phyloP scores from a whole-genome alignment of 2,888 invertebrate genomes.

The Orthonychiurus folsomi region DNA sequence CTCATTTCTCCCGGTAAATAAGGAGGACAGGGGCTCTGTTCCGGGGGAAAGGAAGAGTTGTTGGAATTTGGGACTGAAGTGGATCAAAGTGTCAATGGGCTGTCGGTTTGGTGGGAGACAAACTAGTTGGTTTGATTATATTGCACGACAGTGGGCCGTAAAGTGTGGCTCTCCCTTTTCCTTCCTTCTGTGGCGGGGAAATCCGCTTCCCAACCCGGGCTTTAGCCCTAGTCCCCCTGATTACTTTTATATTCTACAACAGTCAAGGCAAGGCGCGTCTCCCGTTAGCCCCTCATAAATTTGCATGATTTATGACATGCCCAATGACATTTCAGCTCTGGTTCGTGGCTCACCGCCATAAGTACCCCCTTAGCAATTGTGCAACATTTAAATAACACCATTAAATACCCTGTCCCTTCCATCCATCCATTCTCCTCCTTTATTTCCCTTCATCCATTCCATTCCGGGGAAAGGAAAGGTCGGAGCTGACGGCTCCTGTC shows the following conservation, averaged over 20 bases:
- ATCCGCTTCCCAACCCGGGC: conserved; percentile 24
- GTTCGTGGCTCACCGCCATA: conserved; percentile 26
- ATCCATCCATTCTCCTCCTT: conserved; percentile 10
- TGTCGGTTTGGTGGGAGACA: conserved; percentile 11
- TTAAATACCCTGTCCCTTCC: conserved; percentile 14
- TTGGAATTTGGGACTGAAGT: conserved; percentile 11
- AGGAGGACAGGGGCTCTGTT: conserved; percentile 4
- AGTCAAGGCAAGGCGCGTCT: conserved; percentile 13
- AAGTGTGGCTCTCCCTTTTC: conserved; percentile 7
- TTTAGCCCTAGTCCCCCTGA: conserved; percentile 19
- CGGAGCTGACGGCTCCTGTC: background rate
- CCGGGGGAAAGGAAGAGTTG: background rate
- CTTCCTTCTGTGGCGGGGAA: conserved; percentile 15
- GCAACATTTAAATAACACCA: conserved; percentile 26
- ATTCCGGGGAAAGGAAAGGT: conserved; percentile 6
- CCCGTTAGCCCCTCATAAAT: conserved; percentile 39
- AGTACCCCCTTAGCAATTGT: conserved; percentile 28
- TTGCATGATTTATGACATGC: conserved; percentile 40
- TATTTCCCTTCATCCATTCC: conserved; percentile 11
- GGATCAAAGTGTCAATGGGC: conserved; percentile 23
- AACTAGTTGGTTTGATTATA: conserved; percentile 14
- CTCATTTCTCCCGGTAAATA: conserved; percentile 9
- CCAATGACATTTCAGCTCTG: conserved; percentile 26
- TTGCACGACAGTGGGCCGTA: conserved; percentile 9
- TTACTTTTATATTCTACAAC: conserved; percentile 35